These are phyloP conservation scores for Strongylocentrotus purpuratus DNA, from an alignment of 35 echinoderm and acorn worm genomes.

Conservation along the genomic window DNA sequence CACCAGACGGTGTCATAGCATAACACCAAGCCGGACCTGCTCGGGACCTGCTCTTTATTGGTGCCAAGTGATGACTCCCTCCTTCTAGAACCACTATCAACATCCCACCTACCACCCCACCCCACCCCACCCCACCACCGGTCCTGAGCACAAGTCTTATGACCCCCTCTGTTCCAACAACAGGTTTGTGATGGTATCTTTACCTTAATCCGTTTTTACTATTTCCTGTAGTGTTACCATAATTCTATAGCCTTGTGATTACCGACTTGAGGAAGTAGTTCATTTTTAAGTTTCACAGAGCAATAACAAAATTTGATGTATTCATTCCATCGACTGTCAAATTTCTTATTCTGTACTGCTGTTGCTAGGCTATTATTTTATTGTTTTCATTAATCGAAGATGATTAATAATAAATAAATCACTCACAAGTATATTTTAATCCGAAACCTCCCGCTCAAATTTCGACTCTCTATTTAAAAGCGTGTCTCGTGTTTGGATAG, in stretches of 20 bases:
- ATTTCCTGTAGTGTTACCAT: neutral
- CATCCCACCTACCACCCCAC: neutral
- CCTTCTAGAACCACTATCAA: neutral
- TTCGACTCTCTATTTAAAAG: no score
- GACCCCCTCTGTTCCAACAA: neutral
- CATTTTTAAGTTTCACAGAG: neutral
- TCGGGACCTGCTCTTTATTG: slow-evolving; percentile 20
- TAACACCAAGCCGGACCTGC: slow-evolving; percentile 4
- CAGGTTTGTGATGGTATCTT: neutral
- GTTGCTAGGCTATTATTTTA: neutral
- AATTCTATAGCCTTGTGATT: slow-evolving; percentile 35
- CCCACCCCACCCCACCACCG: neutral
- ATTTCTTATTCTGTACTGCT: neutral
- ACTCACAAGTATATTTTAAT: no score
- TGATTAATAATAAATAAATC: neutral
- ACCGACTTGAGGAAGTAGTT: slow-evolving; percentile 41
- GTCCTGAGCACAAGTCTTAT: neutral
- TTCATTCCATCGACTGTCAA: neutral
- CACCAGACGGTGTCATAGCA: slow-evolving; percentile 5
- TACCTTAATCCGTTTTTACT: slow-evolving; percentile 8
- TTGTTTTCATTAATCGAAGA: neutral
- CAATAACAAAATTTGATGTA: neutral
- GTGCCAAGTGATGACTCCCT: slow-evolving; percentile 43
- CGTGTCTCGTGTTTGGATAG: no score
- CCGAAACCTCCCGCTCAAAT: no score